Percentiles rank a stretch among this genome's conserved stretches.
Conservation (phyloP, 1,140 invertebrate species). For the Gonioctena quinquepunctata region DNA sequence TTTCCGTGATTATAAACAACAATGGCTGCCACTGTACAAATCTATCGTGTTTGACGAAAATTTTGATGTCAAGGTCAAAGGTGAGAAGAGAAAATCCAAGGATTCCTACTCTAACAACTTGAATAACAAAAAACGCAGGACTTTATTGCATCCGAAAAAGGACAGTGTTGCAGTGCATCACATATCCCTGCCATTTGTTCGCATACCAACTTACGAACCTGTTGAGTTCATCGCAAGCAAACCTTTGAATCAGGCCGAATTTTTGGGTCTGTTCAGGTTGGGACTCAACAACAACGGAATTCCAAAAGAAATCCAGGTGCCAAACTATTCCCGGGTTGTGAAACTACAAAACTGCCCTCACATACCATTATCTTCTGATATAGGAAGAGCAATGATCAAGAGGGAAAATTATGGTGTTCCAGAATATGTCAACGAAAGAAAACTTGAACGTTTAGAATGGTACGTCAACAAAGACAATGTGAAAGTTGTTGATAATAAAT, state of each 20-base stretch:
- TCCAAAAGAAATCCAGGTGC: not conserved
- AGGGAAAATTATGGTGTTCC: conserved; percentile 31
- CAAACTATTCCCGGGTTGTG: not conserved
- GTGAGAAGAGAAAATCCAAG: not conserved
- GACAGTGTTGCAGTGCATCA: not conserved
- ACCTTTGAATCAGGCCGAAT: conserved; percentile 25
- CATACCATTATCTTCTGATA: conserved; percentile 40
- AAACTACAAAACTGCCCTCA: conserved; percentile 21
- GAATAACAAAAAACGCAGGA: not conserved
- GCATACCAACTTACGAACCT: not conserved
- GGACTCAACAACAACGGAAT: conserved; percentile 1
- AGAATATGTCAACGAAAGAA: conserved; percentile 27
- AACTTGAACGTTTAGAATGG: conserved; percentile 36
- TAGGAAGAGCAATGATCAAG: conserved; percentile 32
- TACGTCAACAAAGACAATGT: conserved; percentile 32
- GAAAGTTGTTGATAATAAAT: not conserved
- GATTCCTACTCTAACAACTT: not conserved
- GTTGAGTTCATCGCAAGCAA: not conserved
- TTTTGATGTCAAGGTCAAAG: conserved; percentile 6
- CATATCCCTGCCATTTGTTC: not conserved
- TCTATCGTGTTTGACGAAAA: conserved; percentile 16
- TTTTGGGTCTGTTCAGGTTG: conserved; percentile 27
- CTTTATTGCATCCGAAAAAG: not conserved
- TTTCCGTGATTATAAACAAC: conserved; percentile 24
- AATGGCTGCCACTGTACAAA: conserved; percentile 5